These are phyloP conservation scores for Leptoteleia sp. DNA, from an alignment of 1,140 invertebrate species.

Conservation along the genomic window DNA sequence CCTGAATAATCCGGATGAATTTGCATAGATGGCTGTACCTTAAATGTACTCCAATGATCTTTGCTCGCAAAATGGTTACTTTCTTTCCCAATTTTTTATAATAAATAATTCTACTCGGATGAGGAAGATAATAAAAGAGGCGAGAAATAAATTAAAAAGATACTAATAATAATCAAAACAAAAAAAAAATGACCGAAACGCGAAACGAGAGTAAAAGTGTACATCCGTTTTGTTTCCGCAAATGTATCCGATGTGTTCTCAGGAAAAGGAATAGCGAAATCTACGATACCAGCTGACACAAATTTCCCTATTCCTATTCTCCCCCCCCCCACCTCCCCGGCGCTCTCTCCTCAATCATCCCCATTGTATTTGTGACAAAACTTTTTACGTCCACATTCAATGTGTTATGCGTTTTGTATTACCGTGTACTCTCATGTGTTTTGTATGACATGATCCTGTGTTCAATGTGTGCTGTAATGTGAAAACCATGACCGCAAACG, in stretches of 20 bases:
- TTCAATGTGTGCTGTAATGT: slow-evolving; percentile 45
- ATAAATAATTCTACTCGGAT: too few species aligned
- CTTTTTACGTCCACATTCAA: slow-evolving; percentile 32
- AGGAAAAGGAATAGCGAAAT: slow-evolving; percentile 37
- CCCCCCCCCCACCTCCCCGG: neutral
- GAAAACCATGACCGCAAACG: slow-evolving; percentile 22
- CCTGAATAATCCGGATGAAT: slow-evolving; percentile 36
- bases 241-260: slow-evolving; percentile 22
- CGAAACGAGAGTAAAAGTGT: too few species aligned
- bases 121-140: too few species aligned
- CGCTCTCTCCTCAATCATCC: slow-evolving; percentile 28
- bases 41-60: slow-evolving; percentile 51
- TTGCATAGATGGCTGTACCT: slow-evolving; percentile 38
- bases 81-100: slow-evolving; percentile 23
- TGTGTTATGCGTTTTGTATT: slow-evolving; percentile 47
- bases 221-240: too few species aligned
- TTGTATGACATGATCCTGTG: slow-evolving; percentile 44
- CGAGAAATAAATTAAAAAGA: too few species aligned
- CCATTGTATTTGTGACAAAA: slow-evolving; percentile 49
- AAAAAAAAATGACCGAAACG: neutral
- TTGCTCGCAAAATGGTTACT: slow-evolving; percentile 35
- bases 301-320: slow-evolving; percentile 29
- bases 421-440: slow-evolving; percentile 40
- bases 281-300: neutral
- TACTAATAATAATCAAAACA: slow-evolving; percentile 32